These are phyloP conservation scores for Cyrtonyx montezumae DNA, from an alignment of 2,113 vertebrate genomes.

Conservation along the genomic window DNA sequence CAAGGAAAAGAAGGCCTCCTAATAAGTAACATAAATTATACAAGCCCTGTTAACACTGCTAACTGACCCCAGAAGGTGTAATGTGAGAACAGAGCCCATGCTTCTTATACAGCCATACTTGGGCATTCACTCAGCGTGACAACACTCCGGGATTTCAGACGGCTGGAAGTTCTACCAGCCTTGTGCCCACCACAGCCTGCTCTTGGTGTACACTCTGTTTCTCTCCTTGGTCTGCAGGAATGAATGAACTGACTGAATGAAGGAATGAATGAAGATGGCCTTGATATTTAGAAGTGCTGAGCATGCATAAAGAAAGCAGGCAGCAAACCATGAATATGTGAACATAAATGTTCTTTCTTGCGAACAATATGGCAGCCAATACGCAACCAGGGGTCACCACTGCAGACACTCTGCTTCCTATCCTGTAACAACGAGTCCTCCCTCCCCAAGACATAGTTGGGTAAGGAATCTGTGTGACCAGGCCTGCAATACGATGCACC, in stretches of 20 bases:
- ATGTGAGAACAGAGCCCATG: neutral
- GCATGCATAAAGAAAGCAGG: neutral
- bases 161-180: neutral
- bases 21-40: conserved; percentile 25
- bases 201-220: neutral
- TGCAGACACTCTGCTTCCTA: neutral
- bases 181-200: neutral
- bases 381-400: neutral
- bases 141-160: neutral
- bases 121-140: neutral
- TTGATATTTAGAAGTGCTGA: conserved; percentile 19
- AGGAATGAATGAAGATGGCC: neutral
- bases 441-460: neutral
- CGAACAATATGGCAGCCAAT: conserved; percentile 40
- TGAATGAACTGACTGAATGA: neutral
- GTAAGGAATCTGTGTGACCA: neutral
- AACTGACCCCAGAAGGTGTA: neutral
- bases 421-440: neutral
- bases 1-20: neutral
- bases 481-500: neutral
- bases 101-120: neutral
- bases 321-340: neutral
- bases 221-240: neutral
- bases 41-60: neutral
- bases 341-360: neutral